Evolutionary conservation across 2,888 invertebrate species (phyloP), one percentile per base, ranked within the genome.

Genomic region (Dryococelus australis): DNA sequence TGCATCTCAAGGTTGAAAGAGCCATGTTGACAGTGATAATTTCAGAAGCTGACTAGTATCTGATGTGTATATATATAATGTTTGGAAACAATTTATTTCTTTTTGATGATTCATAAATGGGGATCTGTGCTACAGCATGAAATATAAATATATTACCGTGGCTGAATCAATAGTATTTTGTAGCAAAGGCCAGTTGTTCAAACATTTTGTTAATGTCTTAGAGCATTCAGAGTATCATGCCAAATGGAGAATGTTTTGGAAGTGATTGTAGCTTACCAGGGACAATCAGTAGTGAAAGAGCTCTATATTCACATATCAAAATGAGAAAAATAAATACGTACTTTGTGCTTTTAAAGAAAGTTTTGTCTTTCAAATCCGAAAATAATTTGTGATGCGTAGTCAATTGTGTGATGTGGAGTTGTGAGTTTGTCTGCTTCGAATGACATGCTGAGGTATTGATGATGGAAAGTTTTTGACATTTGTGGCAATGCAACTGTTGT

Each of bases 241-340:
- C 65, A 65, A 65, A 65, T 65, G 65, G 65, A 65, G 65, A 65
- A 65, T n/a, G 65, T 65, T 65, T 65, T 65, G 65, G n/a, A 65
- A 16, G 20, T 65, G 20, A 9, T n/a, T n/a, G n/a, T 65, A 65
- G 65, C 8, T 65, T 65, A 65, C 16, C 65, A 65, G n/a, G 10
- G 51, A 65, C 20, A 65, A 24, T 65, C n/a, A n/a, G n/a, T 65
- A 65, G 65, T 24, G 65, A 20, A 65, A 65, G 24, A 65, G 65
- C 8, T n/a, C 65, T 16, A 65, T 65, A n/a, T 65, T 65, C n/a
- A 65, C 65, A 65, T 65, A 65, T 65, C 65, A 65, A n/a, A 65
- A 16, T 65, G 65, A 65, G 16, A 24, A 65, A 65, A 24, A 24
- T 65, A 16, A 1, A 65, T n/a, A 65, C 6, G n/a, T 65, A 65